Percentiles rank a stretch among this genome's conserved stretches.
Evolutionary conservation across 2,888 invertebrate species (phyloP).

Genomic region (Hoplodrina blanda): DNA sequence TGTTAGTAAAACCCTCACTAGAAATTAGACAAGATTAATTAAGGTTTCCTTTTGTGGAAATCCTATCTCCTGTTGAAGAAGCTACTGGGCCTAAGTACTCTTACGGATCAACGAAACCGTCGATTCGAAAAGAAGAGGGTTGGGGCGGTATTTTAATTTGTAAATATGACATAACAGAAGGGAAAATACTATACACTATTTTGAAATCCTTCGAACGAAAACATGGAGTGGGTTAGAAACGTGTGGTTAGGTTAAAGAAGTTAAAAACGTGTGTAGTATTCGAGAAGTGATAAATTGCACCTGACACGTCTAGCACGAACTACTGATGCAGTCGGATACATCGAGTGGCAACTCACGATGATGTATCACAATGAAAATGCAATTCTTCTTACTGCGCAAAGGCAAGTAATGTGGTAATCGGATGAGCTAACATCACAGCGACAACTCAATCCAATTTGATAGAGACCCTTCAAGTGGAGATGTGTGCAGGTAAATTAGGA

Average conservation of each 20-base stretch:
- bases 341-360: slow-evolving; percentile 45
- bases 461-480: slow-evolving; percentile 29
- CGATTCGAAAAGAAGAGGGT: background rate
- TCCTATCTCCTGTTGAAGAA: background rate
- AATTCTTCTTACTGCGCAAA: slow-evolving; percentile 20
- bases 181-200: background rate
- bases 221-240: slow-evolving; percentile 15
- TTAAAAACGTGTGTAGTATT: slow-evolving; percentile 46
- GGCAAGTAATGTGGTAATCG: slow-evolving; percentile 33
- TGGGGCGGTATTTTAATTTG: background rate
- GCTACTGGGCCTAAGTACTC: no score
- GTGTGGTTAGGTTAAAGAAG: slow-evolving; percentile 37
- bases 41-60: background rate
- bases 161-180: background rate
- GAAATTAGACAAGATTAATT: background rate
- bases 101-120: no score
- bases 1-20: background rate
- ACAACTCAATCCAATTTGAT: slow-evolving; percentile 43
- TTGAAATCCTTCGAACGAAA: slow-evolving; percentile 11
- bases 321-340: slow-evolving; percentile 42
- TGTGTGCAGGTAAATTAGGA: slow-evolving; percentile 36
- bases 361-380: slow-evolving; percentile 20
- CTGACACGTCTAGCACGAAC: slow-evolving; percentile 51
- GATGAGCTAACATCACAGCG: slow-evolving; percentile 22
- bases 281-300: slow-evolving; percentile 28